Base-by-base conservation (phyloP, 1,140 invertebrate genomes). In the Conopomorpha cramerella region DNA sequence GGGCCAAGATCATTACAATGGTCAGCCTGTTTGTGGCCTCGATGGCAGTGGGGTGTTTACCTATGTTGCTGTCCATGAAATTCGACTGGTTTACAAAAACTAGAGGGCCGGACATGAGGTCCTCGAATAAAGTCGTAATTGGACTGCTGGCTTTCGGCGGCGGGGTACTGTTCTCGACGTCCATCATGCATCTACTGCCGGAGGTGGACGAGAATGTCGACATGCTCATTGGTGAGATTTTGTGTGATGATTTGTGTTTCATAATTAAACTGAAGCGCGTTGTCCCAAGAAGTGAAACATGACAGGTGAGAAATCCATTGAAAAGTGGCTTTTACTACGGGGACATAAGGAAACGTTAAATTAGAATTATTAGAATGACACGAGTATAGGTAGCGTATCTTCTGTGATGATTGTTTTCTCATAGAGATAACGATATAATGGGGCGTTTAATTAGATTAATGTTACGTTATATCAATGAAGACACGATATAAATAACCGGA, bases 101-200 rank as follows among this genome's bases (percentile, higher is more conserved):
- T n/a, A 39, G 47, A 39, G 64, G 58, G 6, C 31, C 49, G 1
- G 68, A 82, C 63, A 59, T 79, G 55, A 55, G 79, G 54, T 70
- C 49, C 17, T 64, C 52, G 25, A 73, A 77, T 40, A 49, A 51
- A 36, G 38, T 73, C 3, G 63, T 73, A 15, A 51, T 67, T 39
- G 65, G 61, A 2, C 38, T 95, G 4, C 77, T 94, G 16, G 91
- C 91, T 44, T 92, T 96, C 47, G 93, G 93, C 1, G 95, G 92
- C 2, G 95, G 95, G 1, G 92, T 96, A 1, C 81, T 98, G 8
- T 80, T 98, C 38, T 88, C 88, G 28, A 96, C 94, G 1, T 93
- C 91, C 0, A 93, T 96, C 48, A 74, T 95, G 30, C 94, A 98
- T 64, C 72, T 98, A 34, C 68, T 96, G 18, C 94, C 94, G 1